Evolutionary conservation across 2,888 invertebrate genomes (phyloP).

Genomic region (Pollenia labialis): DNA sequence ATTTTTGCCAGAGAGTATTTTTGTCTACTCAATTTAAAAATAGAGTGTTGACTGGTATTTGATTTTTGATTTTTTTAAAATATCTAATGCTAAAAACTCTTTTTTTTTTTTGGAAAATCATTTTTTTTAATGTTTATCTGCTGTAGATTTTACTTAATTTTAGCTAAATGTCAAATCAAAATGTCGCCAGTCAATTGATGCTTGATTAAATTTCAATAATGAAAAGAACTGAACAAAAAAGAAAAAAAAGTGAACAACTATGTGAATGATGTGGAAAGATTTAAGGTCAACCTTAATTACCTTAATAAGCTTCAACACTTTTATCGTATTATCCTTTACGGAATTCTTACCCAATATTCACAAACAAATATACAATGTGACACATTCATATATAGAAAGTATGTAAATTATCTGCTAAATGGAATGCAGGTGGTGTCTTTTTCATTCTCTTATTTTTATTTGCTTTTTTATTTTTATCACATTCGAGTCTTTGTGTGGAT

Average conservation of each 20-base stretch:
- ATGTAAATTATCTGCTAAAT: conserved; percentile 38
- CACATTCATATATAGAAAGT: not conserved
- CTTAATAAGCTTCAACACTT: conserved; percentile 63
- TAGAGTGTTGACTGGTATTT: too few species aligned
- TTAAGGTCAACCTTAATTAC: conserved; percentile 65
- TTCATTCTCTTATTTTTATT: conserved; percentile 20
- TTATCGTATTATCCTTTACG: conserved; percentile 46
- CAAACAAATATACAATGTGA: conserved; percentile 17
- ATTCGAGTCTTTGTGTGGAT: conserved; percentile 23
- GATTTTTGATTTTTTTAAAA: too few species aligned
- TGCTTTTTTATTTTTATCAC: conserved; percentile 30
- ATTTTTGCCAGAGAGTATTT: too few species aligned
- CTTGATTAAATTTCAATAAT: conserved; percentile 58
- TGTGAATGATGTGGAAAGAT: conserved; percentile 35
- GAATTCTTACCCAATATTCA: conserved; percentile 29
- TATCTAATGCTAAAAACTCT: too few species aligned
- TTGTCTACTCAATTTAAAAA: too few species aligned
- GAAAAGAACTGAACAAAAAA: conserved; percentile 12
- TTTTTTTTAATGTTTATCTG: not conserved
- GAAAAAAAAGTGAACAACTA: conserved; percentile 6
- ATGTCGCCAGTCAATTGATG: conserved; percentile 33
- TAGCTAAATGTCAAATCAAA: conserved; percentile 52
- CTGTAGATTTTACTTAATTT: not conserved
- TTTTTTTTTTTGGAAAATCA: too few species aligned
- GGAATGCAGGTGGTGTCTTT: conserved; percentile 55